A percentile compares a stretch with the other conserved stretches of the same genome.
phyloP scores from a whole-genome alignment of 2,888 invertebrate genomes.

The Tachystola acroxantha region DNA sequence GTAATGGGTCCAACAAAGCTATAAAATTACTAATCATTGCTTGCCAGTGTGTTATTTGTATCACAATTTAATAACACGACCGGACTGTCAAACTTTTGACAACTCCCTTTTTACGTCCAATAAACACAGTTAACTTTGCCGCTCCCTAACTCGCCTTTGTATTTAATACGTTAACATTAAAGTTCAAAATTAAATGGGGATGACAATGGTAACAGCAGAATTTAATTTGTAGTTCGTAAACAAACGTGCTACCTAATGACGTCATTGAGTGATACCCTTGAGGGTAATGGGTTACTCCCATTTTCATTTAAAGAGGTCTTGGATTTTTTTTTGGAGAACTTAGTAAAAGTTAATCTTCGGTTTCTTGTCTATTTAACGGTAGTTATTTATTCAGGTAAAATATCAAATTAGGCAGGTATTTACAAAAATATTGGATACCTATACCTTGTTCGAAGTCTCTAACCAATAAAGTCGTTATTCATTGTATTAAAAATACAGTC shows the following conservation, averaged over 20 bases:
- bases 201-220: background rate
- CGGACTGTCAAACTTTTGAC: constrained; percentile 51
- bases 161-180: background rate
- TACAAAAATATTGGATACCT: no score
- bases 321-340: no score
- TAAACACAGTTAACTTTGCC: constrained; percentile 20
- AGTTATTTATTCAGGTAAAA: no score
- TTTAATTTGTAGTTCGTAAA: constrained; percentile 19
- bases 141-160: background rate
- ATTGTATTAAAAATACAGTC: no score
- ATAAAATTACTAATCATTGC: constrained; percentile 59
- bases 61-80: constrained; percentile 68
- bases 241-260: constrained; percentile 53
- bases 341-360: no score
- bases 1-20: constrained; percentile 39
- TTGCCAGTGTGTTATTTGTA: constrained; percentile 51
- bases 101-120: constrained; percentile 36
- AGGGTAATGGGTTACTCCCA: constrained; percentile 24
- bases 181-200: constrained; percentile 19
- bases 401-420: no score
- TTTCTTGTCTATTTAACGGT: no score
- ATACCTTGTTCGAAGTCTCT: no score
- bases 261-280: constrained; percentile 55
- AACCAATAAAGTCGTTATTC: no score
- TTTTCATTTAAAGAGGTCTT: no score